Percentiles rank a stretch among this genome's conserved stretches.
Conservation (phyloP, 1,140 invertebrate genomes). For the Lepidurus arcticus region DNA sequence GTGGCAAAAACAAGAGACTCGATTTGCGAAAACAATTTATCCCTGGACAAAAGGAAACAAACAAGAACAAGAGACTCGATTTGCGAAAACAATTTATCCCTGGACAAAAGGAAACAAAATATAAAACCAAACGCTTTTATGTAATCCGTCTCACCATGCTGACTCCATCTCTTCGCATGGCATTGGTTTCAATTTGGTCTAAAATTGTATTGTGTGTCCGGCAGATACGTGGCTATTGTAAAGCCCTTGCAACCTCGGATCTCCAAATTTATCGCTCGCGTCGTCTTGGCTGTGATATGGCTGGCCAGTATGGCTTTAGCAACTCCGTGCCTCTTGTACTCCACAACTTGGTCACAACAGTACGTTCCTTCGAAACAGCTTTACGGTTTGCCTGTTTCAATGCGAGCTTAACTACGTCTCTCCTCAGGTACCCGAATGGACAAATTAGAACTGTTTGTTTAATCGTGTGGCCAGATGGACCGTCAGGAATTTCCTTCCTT, state of each 20-base stretch:
- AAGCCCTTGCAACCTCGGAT: conserved; percentile 77
- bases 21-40: no score
- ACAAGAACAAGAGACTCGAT: no score
- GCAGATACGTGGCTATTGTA: conserved; percentile 87
- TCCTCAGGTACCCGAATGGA: conserved; percentile 49
- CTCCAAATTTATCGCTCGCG: conserved; percentile 66
- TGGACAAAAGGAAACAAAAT: no score
- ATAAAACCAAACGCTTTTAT: no score
- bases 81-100: no score
- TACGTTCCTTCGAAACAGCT: conserved; percentile 44
- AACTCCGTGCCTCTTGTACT: conserved; percentile 74
- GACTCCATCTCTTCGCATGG: neutral
- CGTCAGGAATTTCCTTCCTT: conserved; percentile 52
- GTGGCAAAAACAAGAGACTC: no score
- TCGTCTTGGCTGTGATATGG: conserved; percentile 77
- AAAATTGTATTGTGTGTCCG: conserved; percentile 38
- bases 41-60: no score
- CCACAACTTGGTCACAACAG: conserved; percentile 66
- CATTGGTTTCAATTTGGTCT: conserved; percentile 24
- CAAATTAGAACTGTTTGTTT: conserved; percentile 55
- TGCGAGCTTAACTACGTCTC: conserved; percentile 9
- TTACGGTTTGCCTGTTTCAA: neutral
- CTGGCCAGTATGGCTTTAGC: conserved; percentile 66
- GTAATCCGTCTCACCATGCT: neutral
- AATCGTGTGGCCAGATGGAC: conserved; percentile 62